These are phyloP conservation scores for Rhodeus uyekii DNA, from an alignment of 2,797 vertebrate species.

Conservation along the genomic window DNA sequence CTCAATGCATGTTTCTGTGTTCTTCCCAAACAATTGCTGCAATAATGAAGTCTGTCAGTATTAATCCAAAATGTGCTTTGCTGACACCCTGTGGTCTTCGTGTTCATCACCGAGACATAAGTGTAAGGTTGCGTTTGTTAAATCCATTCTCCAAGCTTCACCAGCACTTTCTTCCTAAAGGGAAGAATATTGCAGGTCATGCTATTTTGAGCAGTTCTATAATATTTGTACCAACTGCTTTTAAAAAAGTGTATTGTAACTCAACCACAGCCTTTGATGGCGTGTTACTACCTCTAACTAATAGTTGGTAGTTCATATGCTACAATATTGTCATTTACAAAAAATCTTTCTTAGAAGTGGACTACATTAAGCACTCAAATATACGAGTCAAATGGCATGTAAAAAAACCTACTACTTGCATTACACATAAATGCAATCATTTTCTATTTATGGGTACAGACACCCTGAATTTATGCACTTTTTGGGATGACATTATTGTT, in stretches of 20 bases:
- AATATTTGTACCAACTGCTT: not conserved
- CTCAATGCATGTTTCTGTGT: not conserved
- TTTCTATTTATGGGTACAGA: no score
- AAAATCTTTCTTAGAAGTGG: no score
- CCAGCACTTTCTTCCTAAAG: not conserved
- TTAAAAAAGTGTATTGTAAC: not conserved
- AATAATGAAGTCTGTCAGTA: not conserved
- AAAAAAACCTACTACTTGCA: no score
- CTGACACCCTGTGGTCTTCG: not conserved
- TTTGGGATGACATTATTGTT: no score
- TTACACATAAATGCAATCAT: no score
- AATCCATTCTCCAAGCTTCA: not conserved
- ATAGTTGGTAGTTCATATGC: not conserved
- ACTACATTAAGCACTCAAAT: not conserved
- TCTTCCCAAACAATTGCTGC: not conserved
- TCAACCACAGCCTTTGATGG: not conserved
- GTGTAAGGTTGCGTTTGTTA: not conserved
- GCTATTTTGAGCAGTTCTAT: not conserved
- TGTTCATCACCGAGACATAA: not conserved
- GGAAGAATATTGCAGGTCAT: not conserved
- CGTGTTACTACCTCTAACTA: not conserved
- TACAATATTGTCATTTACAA: not conserved
- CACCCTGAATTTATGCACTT: no score
- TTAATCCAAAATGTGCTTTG: not conserved
- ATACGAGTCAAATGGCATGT: no score